Evolutionary conservation across 2,797 vertebrate species (phyloP).

Genomic region (Fistularia tabacaria): DNA sequence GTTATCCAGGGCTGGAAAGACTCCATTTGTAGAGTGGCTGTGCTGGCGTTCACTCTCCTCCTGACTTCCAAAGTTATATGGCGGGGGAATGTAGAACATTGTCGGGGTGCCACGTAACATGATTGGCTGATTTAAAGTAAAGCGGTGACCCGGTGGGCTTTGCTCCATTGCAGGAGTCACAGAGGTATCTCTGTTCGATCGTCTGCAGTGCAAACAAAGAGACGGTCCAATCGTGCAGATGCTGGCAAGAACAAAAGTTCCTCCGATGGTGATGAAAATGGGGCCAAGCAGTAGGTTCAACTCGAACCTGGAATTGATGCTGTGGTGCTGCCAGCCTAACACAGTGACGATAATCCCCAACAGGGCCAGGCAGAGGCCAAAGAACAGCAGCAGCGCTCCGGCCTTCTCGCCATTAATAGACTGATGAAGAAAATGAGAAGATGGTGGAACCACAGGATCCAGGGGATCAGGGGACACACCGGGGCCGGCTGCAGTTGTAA

Average conservation of each 20-base stretch:
- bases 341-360: slow-evolving; percentile 78
- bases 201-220: slow-evolving; percentile 68
- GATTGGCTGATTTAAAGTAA: slow-evolving; percentile 79
- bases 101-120: slow-evolving; percentile 72
- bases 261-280: slow-evolving; percentile 77
- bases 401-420: slow-evolving; percentile 78
- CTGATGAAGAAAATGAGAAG: slow-evolving; percentile 40
- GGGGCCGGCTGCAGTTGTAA: not conserved
- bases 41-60: slow-evolving; percentile 38
- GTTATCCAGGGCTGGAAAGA: slow-evolving; percentile 50
- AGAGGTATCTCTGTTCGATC: slow-evolving; percentile 50
- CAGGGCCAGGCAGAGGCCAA: slow-evolving; percentile 78
- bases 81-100: slow-evolving; percentile 75
- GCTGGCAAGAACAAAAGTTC: slow-evolving; percentile 79
- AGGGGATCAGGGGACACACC: slow-evolving; percentile 51
- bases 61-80: slow-evolving; percentile 48
- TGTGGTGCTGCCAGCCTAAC: slow-evolving; percentile 79
- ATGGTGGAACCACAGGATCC: slow-evolving; percentile 45
- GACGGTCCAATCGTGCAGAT: slow-evolving; percentile 78
- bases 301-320: slow-evolving; percentile 57
- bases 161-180: slow-evolving; percentile 38
- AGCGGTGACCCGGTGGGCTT: slow-evolving; percentile 57
- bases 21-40: slow-evolving; percentile 27
- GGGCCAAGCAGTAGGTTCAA: slow-evolving; percentile 84
- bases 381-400: slow-evolving; percentile 75